phyloP scores from a whole-genome alignment of 1,140 invertebrate species.

The Helicoverpa armigera region DNA sequence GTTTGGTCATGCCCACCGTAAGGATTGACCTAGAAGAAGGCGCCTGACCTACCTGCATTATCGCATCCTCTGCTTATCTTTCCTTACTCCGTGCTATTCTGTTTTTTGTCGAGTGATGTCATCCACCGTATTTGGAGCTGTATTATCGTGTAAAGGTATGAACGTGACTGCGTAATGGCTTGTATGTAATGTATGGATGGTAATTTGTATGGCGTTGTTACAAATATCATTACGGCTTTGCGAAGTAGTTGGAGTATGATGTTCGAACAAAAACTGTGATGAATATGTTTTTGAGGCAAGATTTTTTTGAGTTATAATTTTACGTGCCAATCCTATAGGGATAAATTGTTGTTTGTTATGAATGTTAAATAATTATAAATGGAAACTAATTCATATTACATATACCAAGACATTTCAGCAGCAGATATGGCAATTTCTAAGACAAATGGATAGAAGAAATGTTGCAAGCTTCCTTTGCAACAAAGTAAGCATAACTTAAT shows the following conservation, averaged over 20 bases:
- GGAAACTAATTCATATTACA: too few species aligned
- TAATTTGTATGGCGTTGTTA: conserved; percentile 38
- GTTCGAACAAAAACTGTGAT: background rate
- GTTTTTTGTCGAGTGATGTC: conserved; percentile 53
- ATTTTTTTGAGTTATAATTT: too few species aligned
- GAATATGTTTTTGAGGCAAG: background rate
- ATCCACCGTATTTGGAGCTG: conserved; percentile 40
- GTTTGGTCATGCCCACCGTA: too few species aligned
- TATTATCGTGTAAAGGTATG: conserved; percentile 44
- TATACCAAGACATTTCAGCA: background rate
- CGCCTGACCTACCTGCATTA: too few species aligned
- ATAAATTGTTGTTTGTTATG: background rate
- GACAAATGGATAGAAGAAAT: too few species aligned
- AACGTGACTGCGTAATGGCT: conserved; percentile 47
- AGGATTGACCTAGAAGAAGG: too few species aligned
- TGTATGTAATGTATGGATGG: conserved; percentile 24
- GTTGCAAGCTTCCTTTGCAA: background rate
- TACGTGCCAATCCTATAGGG: too few species aligned
- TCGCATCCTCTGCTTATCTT: background rate
- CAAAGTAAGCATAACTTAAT: conserved; percentile 7
- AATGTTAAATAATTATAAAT: too few species aligned
- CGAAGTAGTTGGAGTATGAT: background rate
- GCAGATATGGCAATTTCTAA: too few species aligned
- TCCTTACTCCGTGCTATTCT: conserved; percentile 1
- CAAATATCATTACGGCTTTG: conserved; percentile 26